These are phyloP conservation scores for Sinopyrophorus schimmeli DNA, from an alignment of 2,888 invertebrate species.

Conservation along the genomic window DNA sequence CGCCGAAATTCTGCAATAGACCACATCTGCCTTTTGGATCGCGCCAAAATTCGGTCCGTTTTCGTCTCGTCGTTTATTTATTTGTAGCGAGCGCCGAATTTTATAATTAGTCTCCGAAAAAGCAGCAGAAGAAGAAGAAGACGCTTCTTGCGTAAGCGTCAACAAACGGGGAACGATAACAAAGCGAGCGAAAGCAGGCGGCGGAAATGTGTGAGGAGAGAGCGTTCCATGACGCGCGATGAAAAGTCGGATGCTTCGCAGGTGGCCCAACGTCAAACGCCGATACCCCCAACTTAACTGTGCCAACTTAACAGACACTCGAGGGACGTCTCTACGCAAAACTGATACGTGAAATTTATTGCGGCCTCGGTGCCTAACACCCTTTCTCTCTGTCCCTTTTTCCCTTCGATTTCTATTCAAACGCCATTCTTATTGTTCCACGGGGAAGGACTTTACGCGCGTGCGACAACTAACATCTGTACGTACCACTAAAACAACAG, in stretches of 20 bases:
- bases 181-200: slow-evolving; percentile 28
- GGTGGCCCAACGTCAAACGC: slow-evolving; percentile 37
- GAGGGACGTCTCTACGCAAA: slow-evolving; percentile 22
- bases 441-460: no score
- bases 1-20: slow-evolving; percentile 39
- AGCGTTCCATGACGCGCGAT: slow-evolving; percentile 28
- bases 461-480: no score
- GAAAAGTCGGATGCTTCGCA: slow-evolving; percentile 36
- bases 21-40: slow-evolving; percentile 40
- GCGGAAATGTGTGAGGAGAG: slow-evolving; percentile 25
- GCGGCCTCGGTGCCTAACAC: slow-evolving; percentile 9
- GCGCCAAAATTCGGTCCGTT: slow-evolving; percentile 9
- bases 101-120: background rate
- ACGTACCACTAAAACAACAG: no score
- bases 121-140: background rate
- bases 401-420: slow-evolving; percentile 4
- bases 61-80: slow-evolving; percentile 9
- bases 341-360: slow-evolving; percentile 21
- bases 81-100: slow-evolving; percentile 2
- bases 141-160: slow-evolving; percentile 22
- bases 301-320: slow-evolving; percentile 26
- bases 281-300: slow-evolving; percentile 28
- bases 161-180: slow-evolving; percentile 30
- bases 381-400: slow-evolving; percentile 11
- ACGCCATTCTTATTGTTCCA: no score